phyloP scores from a whole-genome alignment of 2,888 invertebrate genomes.

The Pachydiplax longipennis region DNA sequence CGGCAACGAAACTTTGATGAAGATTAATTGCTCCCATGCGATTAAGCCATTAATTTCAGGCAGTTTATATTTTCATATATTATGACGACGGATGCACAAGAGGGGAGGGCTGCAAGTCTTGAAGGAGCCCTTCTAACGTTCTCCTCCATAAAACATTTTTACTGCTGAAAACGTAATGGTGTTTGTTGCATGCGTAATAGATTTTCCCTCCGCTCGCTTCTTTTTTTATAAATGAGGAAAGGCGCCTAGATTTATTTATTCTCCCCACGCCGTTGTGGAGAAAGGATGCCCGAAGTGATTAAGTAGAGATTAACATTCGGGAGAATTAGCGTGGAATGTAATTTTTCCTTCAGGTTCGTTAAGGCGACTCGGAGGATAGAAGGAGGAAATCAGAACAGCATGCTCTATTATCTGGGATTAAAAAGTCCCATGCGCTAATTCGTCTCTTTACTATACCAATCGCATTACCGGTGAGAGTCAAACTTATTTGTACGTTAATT shows the following conservation, averaged over 20 bases:
- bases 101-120: neutral
- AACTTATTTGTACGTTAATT: no score
- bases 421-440: no score
- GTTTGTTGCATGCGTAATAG: neutral
- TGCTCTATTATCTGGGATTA: no score
- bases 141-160: neutral
- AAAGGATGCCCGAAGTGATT: neutral
- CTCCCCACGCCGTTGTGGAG: neutral
- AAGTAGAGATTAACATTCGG: neutral
- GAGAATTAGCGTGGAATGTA: neutral
- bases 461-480: no score
- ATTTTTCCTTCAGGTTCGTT: no score
- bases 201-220: neutral
- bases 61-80: slow-evolving; percentile 5
- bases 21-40: slow-evolving; percentile 14
- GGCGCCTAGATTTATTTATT: neutral
- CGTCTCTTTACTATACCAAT: no score
- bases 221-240: neutral
- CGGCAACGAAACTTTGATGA: neutral
- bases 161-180: neutral
- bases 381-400: no score
- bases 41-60: slow-evolving; percentile 24
- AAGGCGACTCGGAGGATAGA: no score
- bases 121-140: neutral
- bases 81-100: neutral